These are phyloP conservation scores for Tragopan temminckii DNA, from an alignment of 2,797 vertebrate genomes.

Conservation along the genomic window DNA sequence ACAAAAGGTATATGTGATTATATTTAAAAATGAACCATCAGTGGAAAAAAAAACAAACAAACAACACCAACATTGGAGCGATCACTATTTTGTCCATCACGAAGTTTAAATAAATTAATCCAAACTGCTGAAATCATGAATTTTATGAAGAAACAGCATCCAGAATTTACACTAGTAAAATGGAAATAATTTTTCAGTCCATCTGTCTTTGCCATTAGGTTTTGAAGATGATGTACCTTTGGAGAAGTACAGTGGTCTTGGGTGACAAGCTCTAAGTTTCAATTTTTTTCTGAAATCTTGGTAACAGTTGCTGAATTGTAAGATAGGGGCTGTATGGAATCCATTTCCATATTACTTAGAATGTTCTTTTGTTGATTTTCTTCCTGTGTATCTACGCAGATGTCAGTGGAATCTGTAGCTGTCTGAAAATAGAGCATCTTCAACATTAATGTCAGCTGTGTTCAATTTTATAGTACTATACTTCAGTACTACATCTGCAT, in stretches of 20 bases:
- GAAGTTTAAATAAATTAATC: not conserved
- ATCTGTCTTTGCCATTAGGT: not conserved
- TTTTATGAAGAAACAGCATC: not conserved
- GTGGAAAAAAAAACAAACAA: not conserved
- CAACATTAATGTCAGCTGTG: not conserved
- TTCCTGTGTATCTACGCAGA: not conserved
- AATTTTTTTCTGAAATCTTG: not conserved
- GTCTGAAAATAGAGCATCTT: not conserved
- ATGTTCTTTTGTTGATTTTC: not conserved
- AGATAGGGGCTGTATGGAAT: not conserved
- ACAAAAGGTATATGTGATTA: not conserved
- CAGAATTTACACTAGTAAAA: not conserved
- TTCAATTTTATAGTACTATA: not conserved
- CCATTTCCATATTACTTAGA: not conserved
- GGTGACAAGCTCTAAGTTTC: slow-evolving; percentile 4
- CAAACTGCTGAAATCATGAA: not conserved
- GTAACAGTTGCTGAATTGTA: slow-evolving; percentile 44
- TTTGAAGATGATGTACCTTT: not conserved
- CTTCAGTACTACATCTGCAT: not conserved
- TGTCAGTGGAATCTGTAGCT: not conserved
- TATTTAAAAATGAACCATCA: not conserved
- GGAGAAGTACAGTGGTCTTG: not conserved
- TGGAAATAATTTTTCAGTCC: not conserved
- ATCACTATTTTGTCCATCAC: not conserved
- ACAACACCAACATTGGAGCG: not conserved